Evolutionary conservation across 2,797 vertebrate species (phyloP).

Genomic region (Avahi laniger): DNA sequence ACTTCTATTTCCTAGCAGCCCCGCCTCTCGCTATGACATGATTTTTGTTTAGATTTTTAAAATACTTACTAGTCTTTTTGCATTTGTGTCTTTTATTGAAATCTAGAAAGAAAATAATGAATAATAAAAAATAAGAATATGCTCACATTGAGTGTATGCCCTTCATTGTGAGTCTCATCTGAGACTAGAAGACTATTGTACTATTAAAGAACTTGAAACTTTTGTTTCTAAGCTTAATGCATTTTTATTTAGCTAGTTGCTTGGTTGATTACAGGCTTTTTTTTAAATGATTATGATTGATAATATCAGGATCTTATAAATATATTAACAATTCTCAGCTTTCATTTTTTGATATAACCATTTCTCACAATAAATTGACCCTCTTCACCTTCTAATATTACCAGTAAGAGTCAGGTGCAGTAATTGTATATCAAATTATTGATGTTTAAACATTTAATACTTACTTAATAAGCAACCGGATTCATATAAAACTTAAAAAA

Average conservation of each 20-base stretch:
- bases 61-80: neutral
- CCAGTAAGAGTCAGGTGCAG: neutral
- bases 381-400: slow-evolving; percentile 28
- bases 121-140: slow-evolving; percentile 39
- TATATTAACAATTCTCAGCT: neutral
- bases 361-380: slow-evolving; percentile 24
- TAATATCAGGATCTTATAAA: slow-evolving; percentile 15
- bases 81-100: neutral
- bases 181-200: neutral
- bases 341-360: slow-evolving; percentile 38
- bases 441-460: neutral
- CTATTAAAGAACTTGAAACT: neutral
- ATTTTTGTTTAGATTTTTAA: slow-evolving; percentile 16
- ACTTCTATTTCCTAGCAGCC: neutral
- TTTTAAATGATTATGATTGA: slow-evolving; percentile 5
- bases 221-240: slow-evolving; percentile 13
- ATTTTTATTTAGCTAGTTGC: slow-evolving; percentile 20
- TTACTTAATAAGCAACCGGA: neutral
- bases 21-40: neutral
- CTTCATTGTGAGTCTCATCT: neutral
- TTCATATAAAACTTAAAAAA: slow-evolving; percentile 17
- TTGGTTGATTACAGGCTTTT: slow-evolving; percentile 8
- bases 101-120: slow-evolving; percentile 12
- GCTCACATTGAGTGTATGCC: neutral
- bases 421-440: slow-evolving; percentile 6